Conservation (phyloP, 2,113 vertebrate genomes). For the Ovibos moschatus region DNA sequence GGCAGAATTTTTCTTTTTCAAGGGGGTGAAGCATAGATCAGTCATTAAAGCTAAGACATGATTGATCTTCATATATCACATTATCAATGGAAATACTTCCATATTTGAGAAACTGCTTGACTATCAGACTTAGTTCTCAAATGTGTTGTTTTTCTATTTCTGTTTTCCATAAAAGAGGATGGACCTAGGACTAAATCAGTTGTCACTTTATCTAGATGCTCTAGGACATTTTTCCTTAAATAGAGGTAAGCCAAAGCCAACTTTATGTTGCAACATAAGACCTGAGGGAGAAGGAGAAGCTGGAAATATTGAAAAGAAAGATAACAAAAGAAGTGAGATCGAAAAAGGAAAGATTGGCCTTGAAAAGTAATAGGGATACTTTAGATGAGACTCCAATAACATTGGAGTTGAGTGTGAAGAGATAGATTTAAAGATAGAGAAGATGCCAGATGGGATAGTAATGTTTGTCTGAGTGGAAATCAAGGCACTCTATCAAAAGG, state of each 20-base stretch:
- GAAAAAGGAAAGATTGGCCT: neutral
- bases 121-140: neutral
- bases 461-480: neutral
- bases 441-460: neutral
- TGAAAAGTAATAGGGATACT: neutral
- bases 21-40: neutral
- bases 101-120: neutral
- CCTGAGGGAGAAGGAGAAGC: neutral
- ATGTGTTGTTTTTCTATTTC: neutral
- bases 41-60: neutral
- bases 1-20: neutral
- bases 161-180: neutral
- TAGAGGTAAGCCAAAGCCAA: neutral
- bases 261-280: neutral
- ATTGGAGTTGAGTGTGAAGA: neutral
- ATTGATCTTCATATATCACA: neutral
- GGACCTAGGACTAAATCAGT: neutral
- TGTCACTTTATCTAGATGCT: neutral
- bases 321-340: neutral
- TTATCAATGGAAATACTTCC: neutral
- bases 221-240: neutral
- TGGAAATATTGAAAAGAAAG: neutral
- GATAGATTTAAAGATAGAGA: neutral
- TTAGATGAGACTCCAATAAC: neutral
- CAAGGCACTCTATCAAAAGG: neutral